A percentile compares a stretch with the other conserved stretches of the same genome.
Conservation (phyloP, 2,113 vertebrate species). For the Sarotherodon lohbergeri region DNA sequence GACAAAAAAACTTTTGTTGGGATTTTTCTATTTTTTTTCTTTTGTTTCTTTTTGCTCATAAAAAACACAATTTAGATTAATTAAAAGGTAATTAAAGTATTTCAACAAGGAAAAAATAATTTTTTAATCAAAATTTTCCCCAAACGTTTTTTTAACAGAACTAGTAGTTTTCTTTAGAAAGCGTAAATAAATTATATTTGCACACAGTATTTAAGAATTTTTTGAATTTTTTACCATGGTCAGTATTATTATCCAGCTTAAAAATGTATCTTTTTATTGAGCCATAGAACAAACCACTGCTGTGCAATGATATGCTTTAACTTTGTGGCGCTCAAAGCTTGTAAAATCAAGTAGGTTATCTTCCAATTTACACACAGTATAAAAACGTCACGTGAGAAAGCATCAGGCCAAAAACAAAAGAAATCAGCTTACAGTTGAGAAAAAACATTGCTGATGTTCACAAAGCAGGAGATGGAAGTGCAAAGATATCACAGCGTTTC, state of each 20-base stretch:
- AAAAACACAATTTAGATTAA: neutral
- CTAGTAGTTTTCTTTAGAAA: neutral
- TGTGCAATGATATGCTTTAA: neutral
- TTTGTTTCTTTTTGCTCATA: neutral
- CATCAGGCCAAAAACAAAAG: neutral
- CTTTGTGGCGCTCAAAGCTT: neutral
- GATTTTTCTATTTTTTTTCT: neutral
- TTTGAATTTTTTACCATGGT: neutral
- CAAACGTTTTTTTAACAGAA: neutral
- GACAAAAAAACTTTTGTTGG: neutral
- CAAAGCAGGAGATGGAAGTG: neutral
- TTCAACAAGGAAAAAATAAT: neutral
- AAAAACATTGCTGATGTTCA: neutral
- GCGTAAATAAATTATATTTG: neutral
- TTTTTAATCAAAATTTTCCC: neutral
- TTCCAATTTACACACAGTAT: neutral
- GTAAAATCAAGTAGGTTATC: rapidly evolving
- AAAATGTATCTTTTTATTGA: neutral
- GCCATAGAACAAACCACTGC: neutral
- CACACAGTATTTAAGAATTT: neutral
- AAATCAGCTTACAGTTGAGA: neutral
- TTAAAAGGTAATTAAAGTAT: neutral
- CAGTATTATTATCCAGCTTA: neutral
- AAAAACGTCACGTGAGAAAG: neutral
- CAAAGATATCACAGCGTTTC: neutral